Evolutionary conservation across 2,888 invertebrate species (phyloP).

Genomic region (Rhagonycha fulva): DNA sequence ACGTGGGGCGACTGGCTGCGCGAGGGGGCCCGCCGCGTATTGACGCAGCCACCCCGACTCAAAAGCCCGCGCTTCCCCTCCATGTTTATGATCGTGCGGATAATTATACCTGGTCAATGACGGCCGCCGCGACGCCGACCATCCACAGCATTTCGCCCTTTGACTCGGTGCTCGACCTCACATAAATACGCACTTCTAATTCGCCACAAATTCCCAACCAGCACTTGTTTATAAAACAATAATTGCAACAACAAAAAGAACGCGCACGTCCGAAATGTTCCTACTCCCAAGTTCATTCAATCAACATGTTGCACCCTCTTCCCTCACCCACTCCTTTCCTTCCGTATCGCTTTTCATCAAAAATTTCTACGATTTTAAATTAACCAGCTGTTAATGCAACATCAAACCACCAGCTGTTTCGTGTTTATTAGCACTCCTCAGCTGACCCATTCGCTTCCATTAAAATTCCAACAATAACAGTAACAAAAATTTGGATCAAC

Average conservation of each 20-base stretch:
- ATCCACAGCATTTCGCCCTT: slow-evolving; percentile 29
- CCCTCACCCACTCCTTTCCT: background rate
- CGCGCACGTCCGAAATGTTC: background rate
- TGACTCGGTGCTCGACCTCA: slow-evolving; percentile 36
- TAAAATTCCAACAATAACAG: no score
- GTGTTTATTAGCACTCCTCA: background rate
- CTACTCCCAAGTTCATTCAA: background rate
- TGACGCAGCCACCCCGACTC: slow-evolving; percentile 40
- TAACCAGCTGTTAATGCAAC: background rate
- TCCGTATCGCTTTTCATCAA: background rate
- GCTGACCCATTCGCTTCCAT: background rate
- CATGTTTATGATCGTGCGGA: slow-evolving; percentile 40
- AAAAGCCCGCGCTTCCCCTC: slow-evolving; percentile 35
- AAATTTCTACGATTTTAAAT: background rate
- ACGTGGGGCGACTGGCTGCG: slow-evolving; percentile 46
- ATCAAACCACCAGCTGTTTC: background rate
- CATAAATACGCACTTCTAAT: slow-evolving; percentile 17
- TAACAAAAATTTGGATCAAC: background rate
- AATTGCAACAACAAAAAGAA: background rate
- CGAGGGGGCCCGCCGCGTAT: slow-evolving; percentile 42
- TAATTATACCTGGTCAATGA: slow-evolving; percentile 47
- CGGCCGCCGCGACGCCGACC: slow-evolving; percentile 38
- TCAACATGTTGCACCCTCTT: background rate
- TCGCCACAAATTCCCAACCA: slow-evolving; percentile 1
- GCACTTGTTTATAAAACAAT: slow-evolving; percentile 12